These are phyloP conservation scores for Macrocentrus cingulum DNA, from an alignment of 1,140 invertebrate species.

Conservation along the genomic window DNA sequence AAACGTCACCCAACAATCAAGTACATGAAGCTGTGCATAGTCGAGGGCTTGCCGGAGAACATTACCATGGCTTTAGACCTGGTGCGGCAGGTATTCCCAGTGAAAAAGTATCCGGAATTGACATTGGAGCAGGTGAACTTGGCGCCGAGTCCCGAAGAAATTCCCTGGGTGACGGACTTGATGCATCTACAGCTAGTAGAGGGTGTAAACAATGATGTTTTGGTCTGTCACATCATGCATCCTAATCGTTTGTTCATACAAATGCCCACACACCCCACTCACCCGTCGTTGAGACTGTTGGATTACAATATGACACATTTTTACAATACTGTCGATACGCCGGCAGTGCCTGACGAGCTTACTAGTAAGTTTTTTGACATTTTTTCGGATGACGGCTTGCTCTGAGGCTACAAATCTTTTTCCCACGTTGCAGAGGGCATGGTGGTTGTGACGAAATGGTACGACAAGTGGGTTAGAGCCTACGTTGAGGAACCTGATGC, in stretches of 20 bases:
- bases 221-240: conserved; percentile 80
- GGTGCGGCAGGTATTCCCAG: conserved; percentile 82
- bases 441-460: conserved; percentile 82
- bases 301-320: conserved; percentile 73
- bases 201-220: conserved; percentile 90
- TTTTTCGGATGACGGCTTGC: neutral
- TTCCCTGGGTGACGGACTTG: conserved; percentile 36
- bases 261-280: conserved; percentile 90
- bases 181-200: conserved; percentile 81
- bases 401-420: conserved; percentile 7
- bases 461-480: conserved; percentile 86
- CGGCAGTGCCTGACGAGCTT: conserved; percentile 66
- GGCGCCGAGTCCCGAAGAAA: conserved; percentile 32
- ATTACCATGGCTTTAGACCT: conserved; percentile 79
- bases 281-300: conserved; percentile 75
- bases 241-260: conserved; percentile 91
- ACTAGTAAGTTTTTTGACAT: conserved; percentile 56
- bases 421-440: conserved; percentile 73
- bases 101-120: conserved; percentile 75
- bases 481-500: conserved; percentile 74
- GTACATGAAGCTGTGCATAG: conserved; percentile 76
- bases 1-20: conserved; percentile 73
- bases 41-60: conserved; percentile 77
- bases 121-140: conserved; percentile 76
- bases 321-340: conserved; percentile 67